phyloP scores from a whole-genome alignment of 1,140 invertebrate genomes.

The Apis florea region DNA sequence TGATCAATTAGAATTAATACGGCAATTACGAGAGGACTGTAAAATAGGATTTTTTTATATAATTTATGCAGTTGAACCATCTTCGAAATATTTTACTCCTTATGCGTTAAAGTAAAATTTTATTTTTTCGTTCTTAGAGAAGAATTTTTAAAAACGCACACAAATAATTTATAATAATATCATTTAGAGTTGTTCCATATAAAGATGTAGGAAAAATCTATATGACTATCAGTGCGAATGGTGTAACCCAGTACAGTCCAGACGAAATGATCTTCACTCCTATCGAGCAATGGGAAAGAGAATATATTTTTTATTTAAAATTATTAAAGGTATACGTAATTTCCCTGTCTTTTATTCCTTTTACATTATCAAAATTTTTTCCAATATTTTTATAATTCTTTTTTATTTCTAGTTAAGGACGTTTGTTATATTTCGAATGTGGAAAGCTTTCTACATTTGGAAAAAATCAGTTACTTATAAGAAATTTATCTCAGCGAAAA shows the following conservation, averaged over 20 bases:
- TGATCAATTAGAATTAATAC: constrained; percentile 82
- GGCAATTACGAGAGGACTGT: constrained; percentile 77
- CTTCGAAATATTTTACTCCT: constrained; percentile 86
- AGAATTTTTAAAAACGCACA: neutral
- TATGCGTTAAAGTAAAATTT: constrained; percentile 79
- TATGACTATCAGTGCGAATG: constrained; percentile 85
- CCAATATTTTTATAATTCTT: constrained; percentile 5
- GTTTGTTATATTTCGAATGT: constrained; percentile 87
- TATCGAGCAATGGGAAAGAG: constrained; percentile 85
- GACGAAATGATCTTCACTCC: constrained; percentile 86
- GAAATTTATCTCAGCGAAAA: constrained; percentile 84
- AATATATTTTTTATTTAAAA: constrained; percentile 85
- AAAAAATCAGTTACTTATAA: constrained; percentile 86
- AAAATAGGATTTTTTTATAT: constrained; percentile 85
- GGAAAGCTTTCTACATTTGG: constrained; percentile 93
- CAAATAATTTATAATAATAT: neutral
- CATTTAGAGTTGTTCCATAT: constrained; percentile 84
- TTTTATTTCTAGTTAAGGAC: constrained; percentile 83
- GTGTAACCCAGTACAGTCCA: constrained; percentile 85
- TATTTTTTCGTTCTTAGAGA: neutral
- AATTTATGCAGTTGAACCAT: constrained; percentile 84
- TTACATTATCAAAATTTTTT: constrained; percentile 14
- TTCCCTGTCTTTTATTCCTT: neutral
- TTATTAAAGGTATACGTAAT: constrained; percentile 81
- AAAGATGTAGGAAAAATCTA: constrained; percentile 83